Conservation (phyloP, 2,797 vertebrate genomes). For the Gephyroberyx darwinii region DNA sequence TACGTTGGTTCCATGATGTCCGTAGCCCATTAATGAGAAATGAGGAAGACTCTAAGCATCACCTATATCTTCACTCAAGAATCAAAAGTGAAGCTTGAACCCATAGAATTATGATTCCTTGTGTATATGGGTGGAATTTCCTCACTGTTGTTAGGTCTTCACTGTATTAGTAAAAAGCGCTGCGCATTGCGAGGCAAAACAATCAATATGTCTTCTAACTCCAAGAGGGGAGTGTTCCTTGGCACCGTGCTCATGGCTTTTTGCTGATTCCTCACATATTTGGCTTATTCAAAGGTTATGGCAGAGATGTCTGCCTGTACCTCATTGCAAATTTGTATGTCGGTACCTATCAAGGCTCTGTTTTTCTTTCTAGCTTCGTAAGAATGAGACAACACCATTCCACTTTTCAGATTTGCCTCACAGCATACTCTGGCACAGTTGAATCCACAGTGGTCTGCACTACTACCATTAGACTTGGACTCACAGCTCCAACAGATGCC, state of each 20-base stretch:
- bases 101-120: neutral
- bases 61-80: slow-evolving; percentile 4
- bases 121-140: too few relatives aligned
- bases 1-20: slow-evolving; percentile 34
- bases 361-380: slow-evolving; percentile 41
- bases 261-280: slow-evolving; percentile 20
- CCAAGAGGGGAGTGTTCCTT: slow-evolving; percentile 7
- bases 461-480: slow-evolving; percentile 15
- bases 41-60: neutral
- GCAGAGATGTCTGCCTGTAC: slow-evolving; percentile 7
- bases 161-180: neutral
- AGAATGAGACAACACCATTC: slow-evolving; percentile 23
- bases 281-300: slow-evolving; percentile 1
- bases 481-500: slow-evolving; percentile 23
- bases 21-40: slow-evolving; percentile 3
- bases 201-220: slow-evolving; percentile 13
- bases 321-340: slow-evolving; percentile 37
- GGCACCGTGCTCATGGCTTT: neutral
- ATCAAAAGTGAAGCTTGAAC: slow-evolving; percentile 13
- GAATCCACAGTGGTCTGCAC: slow-evolving; percentile 16
- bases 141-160: neutral
- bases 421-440: slow-evolving; percentile 14
- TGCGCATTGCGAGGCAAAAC: neutral
- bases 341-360: slow-evolving; percentile 22
- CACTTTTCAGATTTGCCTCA: slow-evolving; percentile 28